A percentile compares a stretch with the other conserved stretches of the same genome.
phyloP scores from a whole-genome alignment of 2,113 vertebrate species.

The Carettochelys insculpta region DNA sequence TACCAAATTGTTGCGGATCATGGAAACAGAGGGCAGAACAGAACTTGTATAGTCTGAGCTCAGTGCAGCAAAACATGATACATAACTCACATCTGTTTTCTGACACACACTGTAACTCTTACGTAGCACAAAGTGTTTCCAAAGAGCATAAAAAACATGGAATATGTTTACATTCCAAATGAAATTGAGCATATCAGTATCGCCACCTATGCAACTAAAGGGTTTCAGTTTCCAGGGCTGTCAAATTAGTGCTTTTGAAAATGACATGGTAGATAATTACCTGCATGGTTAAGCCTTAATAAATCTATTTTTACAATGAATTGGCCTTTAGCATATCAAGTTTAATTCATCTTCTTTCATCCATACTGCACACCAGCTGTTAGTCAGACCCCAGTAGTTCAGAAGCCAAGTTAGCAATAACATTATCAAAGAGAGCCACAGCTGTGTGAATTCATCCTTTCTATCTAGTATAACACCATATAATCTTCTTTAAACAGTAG shows the following conservation, averaged over 20 bases:
- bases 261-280: not conserved
- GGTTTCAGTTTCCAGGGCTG: not conserved
- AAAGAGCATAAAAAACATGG: too few species aligned
- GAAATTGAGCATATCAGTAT: too few species aligned
- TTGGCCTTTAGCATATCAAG: not conserved
- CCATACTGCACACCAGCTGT: not conserved
- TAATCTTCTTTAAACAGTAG: not conserved
- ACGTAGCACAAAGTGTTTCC: too few species aligned
- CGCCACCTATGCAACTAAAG: not conserved
- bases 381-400: too few species aligned
- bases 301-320: not conserved
- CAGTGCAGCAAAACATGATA: too few species aligned
- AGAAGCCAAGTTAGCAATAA: too few species aligned
- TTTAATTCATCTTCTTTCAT: not conserved
- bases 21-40: not conserved
- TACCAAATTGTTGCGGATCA: not conserved
- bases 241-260: not conserved
- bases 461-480: not conserved
- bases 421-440: too few species aligned
- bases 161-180: too few species aligned
- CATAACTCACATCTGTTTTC: too few species aligned
- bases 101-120: too few species aligned
- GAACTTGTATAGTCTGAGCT: too few species aligned
- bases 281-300: not conserved
- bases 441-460: too few species aligned